These are phyloP conservation scores for Sebastes wilsoni DNA, from an alignment of 2,797 vertebrate species.

Conservation along the genomic window DNA sequence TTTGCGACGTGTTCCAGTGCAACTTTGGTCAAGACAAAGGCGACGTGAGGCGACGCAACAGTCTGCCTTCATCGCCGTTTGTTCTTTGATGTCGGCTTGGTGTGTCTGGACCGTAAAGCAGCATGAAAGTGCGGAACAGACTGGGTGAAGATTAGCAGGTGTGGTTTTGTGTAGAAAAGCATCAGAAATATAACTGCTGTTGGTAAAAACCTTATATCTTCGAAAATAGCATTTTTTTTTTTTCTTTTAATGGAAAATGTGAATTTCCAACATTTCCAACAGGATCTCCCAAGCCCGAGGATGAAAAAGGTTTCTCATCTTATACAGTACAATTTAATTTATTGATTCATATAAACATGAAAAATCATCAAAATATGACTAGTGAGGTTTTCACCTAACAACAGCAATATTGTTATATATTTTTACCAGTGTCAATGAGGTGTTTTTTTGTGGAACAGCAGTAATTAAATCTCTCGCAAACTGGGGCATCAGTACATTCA, in stretches of 20 bases:
- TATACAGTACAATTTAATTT: slow-evolving; percentile 6
- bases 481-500: slow-evolving; percentile 35
- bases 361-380: slow-evolving; percentile 31
- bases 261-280: slow-evolving; percentile 19
- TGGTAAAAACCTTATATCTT: slow-evolving; percentile 47
- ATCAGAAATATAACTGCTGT: slow-evolving; percentile 32
- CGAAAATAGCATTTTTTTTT: slow-evolving; percentile 42
- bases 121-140: slow-evolving; percentile 8
- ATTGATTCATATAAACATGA: slow-evolving; percentile 36
- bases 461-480: slow-evolving; percentile 39
- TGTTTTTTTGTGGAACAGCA: slow-evolving; percentile 44
- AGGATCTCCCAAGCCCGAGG: neutral
- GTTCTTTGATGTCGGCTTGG: too few relatives aligned
- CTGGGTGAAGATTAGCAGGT: slow-evolving; percentile 6
- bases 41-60: too few relatives aligned
- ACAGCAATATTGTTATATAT: slow-evolving; percentile 33
- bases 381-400: slow-evolving; percentile 43
- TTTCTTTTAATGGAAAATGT: neutral
- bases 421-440: slow-evolving; percentile 38
- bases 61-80: too few relatives aligned
- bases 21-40: too few relatives aligned
- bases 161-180: slow-evolving; percentile 44
- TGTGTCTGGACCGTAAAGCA: slow-evolving; percentile 18
- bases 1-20: too few relatives aligned
- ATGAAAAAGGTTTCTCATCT: slow-evolving; percentile 5